phyloP scores from a whole-genome alignment of 2,797 vertebrate species.

The Cyclura pinguis region DNA sequence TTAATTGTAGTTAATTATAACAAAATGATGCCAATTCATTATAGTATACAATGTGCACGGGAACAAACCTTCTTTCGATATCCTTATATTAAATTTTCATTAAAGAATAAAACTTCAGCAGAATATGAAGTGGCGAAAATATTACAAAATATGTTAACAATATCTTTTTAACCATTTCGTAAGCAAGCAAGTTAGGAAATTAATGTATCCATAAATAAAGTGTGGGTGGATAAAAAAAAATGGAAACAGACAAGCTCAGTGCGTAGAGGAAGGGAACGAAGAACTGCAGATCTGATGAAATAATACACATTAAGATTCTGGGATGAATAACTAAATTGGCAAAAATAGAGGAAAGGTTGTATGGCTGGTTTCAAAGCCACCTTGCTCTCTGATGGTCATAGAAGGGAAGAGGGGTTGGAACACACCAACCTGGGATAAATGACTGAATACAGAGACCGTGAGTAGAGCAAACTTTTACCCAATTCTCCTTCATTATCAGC shows the following conservation, averaged over 20 bases:
- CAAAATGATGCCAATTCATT: neutral
- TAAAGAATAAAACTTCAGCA: neutral
- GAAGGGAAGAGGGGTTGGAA: neutral
- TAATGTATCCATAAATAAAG: neutral
- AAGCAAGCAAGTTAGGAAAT: neutral
- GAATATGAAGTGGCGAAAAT: neutral
- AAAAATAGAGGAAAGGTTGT: neutral
- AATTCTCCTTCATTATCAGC: slow-evolving; percentile 77
- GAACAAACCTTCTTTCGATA: neutral
- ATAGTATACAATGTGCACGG: neutral
- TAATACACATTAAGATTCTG: neutral
- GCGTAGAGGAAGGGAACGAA: neutral
- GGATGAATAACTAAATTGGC: neutral
- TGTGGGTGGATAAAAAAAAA: neutral
- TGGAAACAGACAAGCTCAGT: neutral
- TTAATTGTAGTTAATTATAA: neutral
- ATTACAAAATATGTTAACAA: neutral
- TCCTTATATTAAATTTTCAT: neutral
- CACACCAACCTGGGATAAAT: neutral
- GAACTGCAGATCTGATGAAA: neutral
- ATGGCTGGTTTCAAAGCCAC: neutral
- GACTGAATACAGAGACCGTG: neutral
- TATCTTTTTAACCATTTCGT: neutral
- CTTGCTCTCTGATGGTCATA: neutral
- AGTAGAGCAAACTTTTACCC: slow-evolving; percentile 67